Evolutionary conservation across 1,140 invertebrate species (phyloP).

Genomic region (Scaptomyza pallida): DNA sequence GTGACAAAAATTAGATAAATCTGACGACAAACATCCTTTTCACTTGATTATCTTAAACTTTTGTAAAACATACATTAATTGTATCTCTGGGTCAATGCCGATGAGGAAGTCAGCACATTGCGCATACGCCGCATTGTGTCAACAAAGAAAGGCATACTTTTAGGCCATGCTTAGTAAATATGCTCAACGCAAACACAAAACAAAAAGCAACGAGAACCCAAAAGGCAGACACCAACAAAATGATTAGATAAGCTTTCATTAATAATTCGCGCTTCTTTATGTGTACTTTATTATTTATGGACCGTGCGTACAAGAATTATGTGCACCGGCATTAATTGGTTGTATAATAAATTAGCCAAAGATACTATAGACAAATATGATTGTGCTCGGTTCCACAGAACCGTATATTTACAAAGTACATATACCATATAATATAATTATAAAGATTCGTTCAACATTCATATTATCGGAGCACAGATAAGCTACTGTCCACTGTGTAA

Average conservation of each 20-base stretch:
- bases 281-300: conserved; percentile 1
- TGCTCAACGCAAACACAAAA: conserved; percentile 42
- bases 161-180: conserved; percentile 67
- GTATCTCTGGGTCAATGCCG: conserved; percentile 25
- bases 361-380: no score
- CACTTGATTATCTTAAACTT: neutral
- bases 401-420: neutral
- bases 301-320: conserved; percentile 37
- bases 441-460: neutral
- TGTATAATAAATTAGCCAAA: neutral
- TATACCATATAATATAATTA: no score
- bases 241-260: conserved; percentile 62
- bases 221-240: conserved; percentile 23
- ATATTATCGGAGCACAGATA: neutral
- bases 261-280: conserved; percentile 23
- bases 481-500: neutral
- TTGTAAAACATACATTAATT: neutral
- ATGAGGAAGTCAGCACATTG: neutral
- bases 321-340: neutral
- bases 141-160: conserved; percentile 71
- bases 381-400: neutral
- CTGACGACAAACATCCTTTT: neutral
- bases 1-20: no score
- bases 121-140: conserved; percentile 43
- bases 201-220: conserved; percentile 17